phyloP scores from a whole-genome alignment of 1,140 invertebrate genomes.

The Macrotrachela quadricornifera region DNA sequence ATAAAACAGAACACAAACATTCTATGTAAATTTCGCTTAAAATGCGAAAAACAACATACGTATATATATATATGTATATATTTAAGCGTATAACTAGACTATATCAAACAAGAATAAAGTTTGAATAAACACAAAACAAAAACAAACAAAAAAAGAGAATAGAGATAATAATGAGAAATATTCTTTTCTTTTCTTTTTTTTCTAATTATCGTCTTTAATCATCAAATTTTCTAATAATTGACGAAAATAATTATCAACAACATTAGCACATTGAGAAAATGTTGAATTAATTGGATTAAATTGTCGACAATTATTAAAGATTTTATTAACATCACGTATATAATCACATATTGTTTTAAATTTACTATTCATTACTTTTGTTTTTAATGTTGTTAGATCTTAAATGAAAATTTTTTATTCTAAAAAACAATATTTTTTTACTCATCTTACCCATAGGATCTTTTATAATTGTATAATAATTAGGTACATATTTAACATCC shows the following conservation, averaged over 20 bases:
- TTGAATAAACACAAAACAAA: too few species aligned
- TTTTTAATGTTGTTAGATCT: slow-evolving; percentile 81
- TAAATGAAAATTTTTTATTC: too few species aligned
- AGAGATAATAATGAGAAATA: too few species aligned
- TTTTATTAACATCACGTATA: slow-evolving; percentile 86
- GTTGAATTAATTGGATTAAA: slow-evolving; percentile 84
- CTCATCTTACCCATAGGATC: slow-evolving; percentile 73
- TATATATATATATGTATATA: too few species aligned
- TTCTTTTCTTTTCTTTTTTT: too few species aligned
- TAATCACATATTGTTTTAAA: slow-evolving; percentile 77
- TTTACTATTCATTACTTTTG: slow-evolving; percentile 53
- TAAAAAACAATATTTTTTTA: too few species aligned
- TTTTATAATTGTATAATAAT: slow-evolving; percentile 89
- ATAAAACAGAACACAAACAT: too few species aligned
- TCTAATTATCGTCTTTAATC: slow-evolving; percentile 10
- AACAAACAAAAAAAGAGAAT: too few species aligned
- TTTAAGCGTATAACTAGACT: too few species aligned
- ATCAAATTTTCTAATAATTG: slow-evolving; percentile 34
- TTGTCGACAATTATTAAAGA: slow-evolving; percentile 91
- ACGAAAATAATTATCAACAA: slow-evolving; percentile 79
- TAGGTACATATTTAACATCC: slow-evolving; percentile 76
- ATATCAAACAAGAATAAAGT: neutral
- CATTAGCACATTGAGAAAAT: slow-evolving; percentile 80
- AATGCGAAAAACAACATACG: too few species aligned
- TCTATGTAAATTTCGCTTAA: too few species aligned